These are phyloP conservation scores for Squalus acanthias DNA, from an alignment of 2,797 vertebrate species.

Conservation along the genomic window DNA sequence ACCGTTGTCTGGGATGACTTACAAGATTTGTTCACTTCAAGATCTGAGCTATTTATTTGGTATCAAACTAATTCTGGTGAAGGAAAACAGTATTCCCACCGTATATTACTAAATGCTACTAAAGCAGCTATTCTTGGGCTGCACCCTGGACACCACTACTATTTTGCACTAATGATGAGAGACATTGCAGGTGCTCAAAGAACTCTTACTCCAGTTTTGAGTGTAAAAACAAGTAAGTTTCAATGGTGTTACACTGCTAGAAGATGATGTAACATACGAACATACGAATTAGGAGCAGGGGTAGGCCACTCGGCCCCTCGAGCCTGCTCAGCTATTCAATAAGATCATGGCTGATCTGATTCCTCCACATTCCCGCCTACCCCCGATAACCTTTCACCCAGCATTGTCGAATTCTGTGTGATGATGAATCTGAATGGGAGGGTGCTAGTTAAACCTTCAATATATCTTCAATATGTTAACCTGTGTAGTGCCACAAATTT, in stretches of 20 bases:
- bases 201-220: slow-evolving; percentile 61
- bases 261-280: neutral
- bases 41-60: slow-evolving; percentile 59
- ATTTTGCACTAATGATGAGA: slow-evolving; percentile 63
- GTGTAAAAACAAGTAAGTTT: slow-evolving; percentile 62
- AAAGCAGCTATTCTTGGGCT: slow-evolving; percentile 59
- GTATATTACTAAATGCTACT: slow-evolving; percentile 49
- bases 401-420: neutral
- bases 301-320: too few relatives aligned
- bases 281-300: too few relatives aligned
- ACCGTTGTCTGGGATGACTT: slow-evolving; percentile 61
- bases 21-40: slow-evolving; percentile 50
- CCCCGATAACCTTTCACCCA: too few relatives aligned
- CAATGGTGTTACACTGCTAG: slow-evolving; percentile 24
- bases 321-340: too few relatives aligned
- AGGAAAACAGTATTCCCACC: slow-evolving; percentile 44
- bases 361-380: too few relatives aligned
- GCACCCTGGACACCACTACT: slow-evolving; percentile 68
- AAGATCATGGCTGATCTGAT: too few relatives aligned
- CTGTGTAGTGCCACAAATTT: neutral
- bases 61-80: slow-evolving; percentile 56
- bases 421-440: neutral
- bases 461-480: neutral
- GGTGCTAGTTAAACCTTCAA: neutral
- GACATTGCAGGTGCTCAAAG: slow-evolving; percentile 57